Conservation (phyloP, 2,888 invertebrate genomes). For the Volucella inflata region DNA sequence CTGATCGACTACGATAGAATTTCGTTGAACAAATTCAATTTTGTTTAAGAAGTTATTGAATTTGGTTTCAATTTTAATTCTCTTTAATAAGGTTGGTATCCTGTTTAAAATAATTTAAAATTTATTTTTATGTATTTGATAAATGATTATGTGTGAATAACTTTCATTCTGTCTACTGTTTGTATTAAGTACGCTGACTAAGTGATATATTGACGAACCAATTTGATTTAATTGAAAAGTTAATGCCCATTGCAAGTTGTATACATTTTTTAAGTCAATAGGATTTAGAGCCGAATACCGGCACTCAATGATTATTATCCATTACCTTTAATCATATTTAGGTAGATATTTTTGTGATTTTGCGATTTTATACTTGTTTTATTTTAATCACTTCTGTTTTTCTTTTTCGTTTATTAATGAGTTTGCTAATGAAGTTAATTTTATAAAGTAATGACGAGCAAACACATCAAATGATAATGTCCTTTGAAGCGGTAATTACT, state of each 20-base stretch:
- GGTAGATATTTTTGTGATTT: background rate
- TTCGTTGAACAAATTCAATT: slow-evolving; percentile 5
- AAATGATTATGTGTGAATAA: slow-evolving; percentile 23
- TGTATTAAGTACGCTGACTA: slow-evolving; percentile 9
- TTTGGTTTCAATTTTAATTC: slow-evolving; percentile 25
- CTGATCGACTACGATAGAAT: background rate
- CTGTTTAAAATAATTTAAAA: slow-evolving; percentile 5
- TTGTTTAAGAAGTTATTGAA: slow-evolving; percentile 14
- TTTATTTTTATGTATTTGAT: slow-evolving; percentile 9
- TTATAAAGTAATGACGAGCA: slow-evolving; percentile 53
- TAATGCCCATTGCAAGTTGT: slow-evolving; percentile 7
- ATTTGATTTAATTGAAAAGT: slow-evolving; percentile 28
- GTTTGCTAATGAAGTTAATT: slow-evolving; percentile 47
- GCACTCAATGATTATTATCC: slow-evolving; percentile 13
- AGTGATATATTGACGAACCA: slow-evolving; percentile 32
- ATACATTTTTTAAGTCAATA: slow-evolving; percentile 20
- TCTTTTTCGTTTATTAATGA: slow-evolving; percentile 15
- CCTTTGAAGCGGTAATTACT: slow-evolving; percentile 58
- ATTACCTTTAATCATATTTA: slow-evolving; percentile 7
- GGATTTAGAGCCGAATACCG: slow-evolving; percentile 3
- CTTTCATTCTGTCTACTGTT: slow-evolving; percentile 3
- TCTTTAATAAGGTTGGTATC: slow-evolving; percentile 52
- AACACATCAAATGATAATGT: slow-evolving; percentile 35
- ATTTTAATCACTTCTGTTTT: background rate
- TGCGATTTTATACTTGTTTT: background rate